Conservation (phyloP, 53 echinoderm and acorn worm genomes). For the Echinarachnius parma region DNA sequence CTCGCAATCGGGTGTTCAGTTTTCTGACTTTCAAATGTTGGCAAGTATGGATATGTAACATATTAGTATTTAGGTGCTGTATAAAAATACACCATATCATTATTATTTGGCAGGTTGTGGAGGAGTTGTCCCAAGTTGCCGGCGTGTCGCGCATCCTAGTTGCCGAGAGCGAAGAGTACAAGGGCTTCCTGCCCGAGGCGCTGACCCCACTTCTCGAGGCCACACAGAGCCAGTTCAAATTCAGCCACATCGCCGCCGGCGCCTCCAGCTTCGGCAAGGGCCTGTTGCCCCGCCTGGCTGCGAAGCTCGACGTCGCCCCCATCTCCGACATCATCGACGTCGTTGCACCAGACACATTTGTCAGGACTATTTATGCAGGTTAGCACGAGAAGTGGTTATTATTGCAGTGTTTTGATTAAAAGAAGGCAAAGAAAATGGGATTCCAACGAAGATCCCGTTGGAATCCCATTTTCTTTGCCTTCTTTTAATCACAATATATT, state of each 20-base stretch:
- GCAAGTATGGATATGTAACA: too few relatives aligned
- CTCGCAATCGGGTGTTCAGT: too few relatives aligned
- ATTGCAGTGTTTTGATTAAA: too few relatives aligned
- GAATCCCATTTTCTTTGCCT: too few relatives aligned
- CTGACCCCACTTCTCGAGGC: slow-evolving; percentile 81
- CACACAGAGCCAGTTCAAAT: slow-evolving; percentile 95
- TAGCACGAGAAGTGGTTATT: too few relatives aligned
- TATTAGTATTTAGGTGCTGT: too few relatives aligned
- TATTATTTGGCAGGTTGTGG: slow-evolving; percentile 75
- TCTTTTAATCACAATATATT: too few relatives aligned
- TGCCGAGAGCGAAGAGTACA: slow-evolving; percentile 87
- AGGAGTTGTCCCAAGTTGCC: slow-evolving; percentile 75
- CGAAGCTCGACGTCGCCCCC: slow-evolving; percentile 93
- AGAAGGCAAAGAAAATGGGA: too few relatives aligned
- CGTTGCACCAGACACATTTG: slow-evolving; percentile 84
- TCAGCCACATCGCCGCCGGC: slow-evolving; percentile 93
- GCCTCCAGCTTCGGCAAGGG: slow-evolving; percentile 94
- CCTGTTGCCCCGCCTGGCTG: slow-evolving; percentile 81
- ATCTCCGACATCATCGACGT: slow-evolving; percentile 96
- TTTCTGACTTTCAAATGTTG: too few relatives aligned
- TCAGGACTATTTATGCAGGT: slow-evolving; percentile 99
- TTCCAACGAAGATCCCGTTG: too few relatives aligned
- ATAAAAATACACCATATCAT: too few relatives aligned
- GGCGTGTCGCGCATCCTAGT: slow-evolving; percentile 84
- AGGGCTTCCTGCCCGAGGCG: slow-evolving; percentile 92